Evolutionary conservation across 2,888 invertebrate genomes (phyloP), one percentile per base, ranked within the genome.

Genomic region (Eubasilissa splendida): DNA sequence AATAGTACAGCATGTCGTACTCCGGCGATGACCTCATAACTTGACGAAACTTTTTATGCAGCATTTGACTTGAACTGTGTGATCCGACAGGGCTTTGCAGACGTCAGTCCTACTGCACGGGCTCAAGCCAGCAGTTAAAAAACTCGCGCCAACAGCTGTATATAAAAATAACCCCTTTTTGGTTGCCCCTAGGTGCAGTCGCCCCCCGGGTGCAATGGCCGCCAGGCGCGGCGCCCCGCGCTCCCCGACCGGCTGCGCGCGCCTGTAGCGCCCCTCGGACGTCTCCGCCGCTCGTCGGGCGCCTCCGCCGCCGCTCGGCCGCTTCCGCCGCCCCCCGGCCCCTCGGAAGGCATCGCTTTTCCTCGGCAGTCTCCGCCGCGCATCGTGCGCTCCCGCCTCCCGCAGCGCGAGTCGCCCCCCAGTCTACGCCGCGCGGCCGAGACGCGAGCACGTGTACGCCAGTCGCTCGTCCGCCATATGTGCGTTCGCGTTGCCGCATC

Each of bases 241-340:
- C 89, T 89, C 90, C 90, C 89, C 90, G 87, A 89, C 88, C 88
- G 88, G 89, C 88, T 90, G 90, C 89, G 88, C 85, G 86, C 85
- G 84, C 88, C 88, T 88, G 88, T 88, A 53, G 88, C 89, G 88
- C 89, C 88, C 86, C 83, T 85, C 84, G 84, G 75, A 14, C 66
- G 33, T 22, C 33, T 77, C 77, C 77, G 77, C 59, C 54, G 50
- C 77, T n/a, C 14, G 14, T 77, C 77, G 77, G 65, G n/a, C 52
- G 54, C 53, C 14, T 77, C 77, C 63, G 77, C 59, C 89, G 88
- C 89, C 88, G 86, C 42, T 70, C 77, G 77, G 68, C 10, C 33
- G 42, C 11, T 42, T 73, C 65, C 78, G 71, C 63, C 70, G 42
- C 59, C 75, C 53, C 73, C 68, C 71, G 76, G 52, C 88, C 86